A percentile compares a stretch with the other conserved stretches of the same genome.
Evolutionary conservation across 2,113 vertebrate genomes (phyloP).

Genomic region (Pogonocichla stellata): DNA sequence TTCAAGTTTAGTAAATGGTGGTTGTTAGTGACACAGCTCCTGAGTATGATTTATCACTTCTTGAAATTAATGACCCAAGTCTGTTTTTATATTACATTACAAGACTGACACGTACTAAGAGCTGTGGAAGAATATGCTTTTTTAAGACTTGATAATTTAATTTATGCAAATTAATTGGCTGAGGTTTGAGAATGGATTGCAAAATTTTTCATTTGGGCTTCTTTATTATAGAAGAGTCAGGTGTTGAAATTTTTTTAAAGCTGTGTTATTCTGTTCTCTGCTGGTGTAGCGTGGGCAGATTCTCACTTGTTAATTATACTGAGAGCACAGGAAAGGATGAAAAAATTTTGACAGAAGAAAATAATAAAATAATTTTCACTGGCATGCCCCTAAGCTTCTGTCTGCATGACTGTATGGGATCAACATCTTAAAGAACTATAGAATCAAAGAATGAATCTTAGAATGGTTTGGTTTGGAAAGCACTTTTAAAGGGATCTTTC

Average conservation of each 20-base stretch:
- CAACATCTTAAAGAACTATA: not conserved
- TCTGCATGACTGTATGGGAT: not conserved
- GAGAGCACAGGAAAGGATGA: slow-evolving; percentile 6
- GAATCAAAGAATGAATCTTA: not conserved
- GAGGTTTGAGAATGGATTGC: slow-evolving; percentile 32
- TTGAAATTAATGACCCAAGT: slow-evolving; percentile 53
- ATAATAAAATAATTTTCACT: not conserved
- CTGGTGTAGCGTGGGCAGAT: slow-evolving; percentile 57
- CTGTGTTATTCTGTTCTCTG: slow-evolving; percentile 64
- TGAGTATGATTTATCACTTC: slow-evolving; percentile 33
- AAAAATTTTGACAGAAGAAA: slow-evolving; percentile 41
- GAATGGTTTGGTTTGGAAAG: not conserved
- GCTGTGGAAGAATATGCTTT: slow-evolving; percentile 22
- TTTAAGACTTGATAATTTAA: slow-evolving; percentile 69
- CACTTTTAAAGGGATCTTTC: not conserved
- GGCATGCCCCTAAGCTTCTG: not conserved
- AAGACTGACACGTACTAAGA: slow-evolving; percentile 28
- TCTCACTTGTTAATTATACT: slow-evolving; percentile 74
- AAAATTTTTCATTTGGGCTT: slow-evolving; percentile 59
- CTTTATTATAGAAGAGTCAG: slow-evolving; percentile 74
- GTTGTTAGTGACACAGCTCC: slow-evolving; percentile 20
- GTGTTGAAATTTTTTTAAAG: slow-evolving; percentile 68
- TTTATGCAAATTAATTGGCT: slow-evolving; percentile 70
- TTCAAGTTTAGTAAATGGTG: not conserved
- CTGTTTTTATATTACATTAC: slow-evolving; percentile 8